These are phyloP conservation scores for Neosilurus mollespiculum DNA, from an alignment of 2,797 vertebrate genomes.

Conservation along the genomic window DNA sequence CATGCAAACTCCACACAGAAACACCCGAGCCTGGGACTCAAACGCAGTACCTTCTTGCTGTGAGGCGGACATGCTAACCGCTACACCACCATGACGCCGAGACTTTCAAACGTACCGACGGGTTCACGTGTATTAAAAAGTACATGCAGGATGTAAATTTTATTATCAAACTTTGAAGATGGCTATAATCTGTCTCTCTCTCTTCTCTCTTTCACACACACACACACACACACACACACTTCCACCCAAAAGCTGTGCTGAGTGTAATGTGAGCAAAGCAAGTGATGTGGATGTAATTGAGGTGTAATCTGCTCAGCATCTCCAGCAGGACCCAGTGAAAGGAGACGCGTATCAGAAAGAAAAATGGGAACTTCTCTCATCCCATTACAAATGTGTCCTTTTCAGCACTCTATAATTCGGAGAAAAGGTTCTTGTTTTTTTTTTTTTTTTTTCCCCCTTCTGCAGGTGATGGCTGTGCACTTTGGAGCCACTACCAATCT, in stretches of 20 bases:
- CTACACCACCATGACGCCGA: too few relatives aligned
- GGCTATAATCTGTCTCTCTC: too few relatives aligned
- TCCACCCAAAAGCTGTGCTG: not conserved
- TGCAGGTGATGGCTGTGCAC: conserved; percentile 33
- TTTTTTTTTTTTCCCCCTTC: not conserved
- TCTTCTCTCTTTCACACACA: not conserved
- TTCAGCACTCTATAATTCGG: conserved; percentile 44
- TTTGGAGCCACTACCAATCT: conserved; percentile 45
- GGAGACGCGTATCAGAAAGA: conserved; percentile 34
- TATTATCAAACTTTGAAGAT: too few relatives aligned
- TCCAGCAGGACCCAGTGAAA: conserved; percentile 34
- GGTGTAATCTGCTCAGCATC: conserved; percentile 47
- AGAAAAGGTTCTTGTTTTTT: conserved; percentile 13
- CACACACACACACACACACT: not conserved
- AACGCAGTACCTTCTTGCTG: too few relatives aligned
- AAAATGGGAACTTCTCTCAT: conserved; percentile 40
- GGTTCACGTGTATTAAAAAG: too few relatives aligned
- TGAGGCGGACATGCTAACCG: too few relatives aligned
- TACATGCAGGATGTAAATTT: too few relatives aligned
- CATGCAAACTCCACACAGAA: too few relatives aligned
- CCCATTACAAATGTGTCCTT: conserved; percentile 50
- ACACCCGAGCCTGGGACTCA: too few relatives aligned
- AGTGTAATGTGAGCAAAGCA: conserved; percentile 30
- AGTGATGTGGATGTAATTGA: conserved; percentile 46
- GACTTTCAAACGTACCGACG: too few relatives aligned